phyloP scores from a whole-genome alignment of 2,888 invertebrate species.

The Tipula vernalis region DNA sequence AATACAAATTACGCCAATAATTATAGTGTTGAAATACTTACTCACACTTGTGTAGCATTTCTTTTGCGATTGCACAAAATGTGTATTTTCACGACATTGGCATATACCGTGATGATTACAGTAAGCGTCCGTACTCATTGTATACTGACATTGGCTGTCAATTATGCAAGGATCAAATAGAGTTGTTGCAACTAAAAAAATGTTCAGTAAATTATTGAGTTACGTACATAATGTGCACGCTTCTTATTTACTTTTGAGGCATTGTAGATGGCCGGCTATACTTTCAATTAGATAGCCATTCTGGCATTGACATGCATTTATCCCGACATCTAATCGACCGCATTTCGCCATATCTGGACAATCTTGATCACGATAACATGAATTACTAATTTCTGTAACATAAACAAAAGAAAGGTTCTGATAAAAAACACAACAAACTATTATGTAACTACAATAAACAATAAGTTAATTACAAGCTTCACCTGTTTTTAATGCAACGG shows the following conservation, averaged over 20 bases:
- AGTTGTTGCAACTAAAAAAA: slow-evolving; percentile 23
- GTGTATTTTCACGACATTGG: slow-evolving; percentile 28
- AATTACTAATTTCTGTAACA: neutral
- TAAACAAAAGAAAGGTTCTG: neutral
- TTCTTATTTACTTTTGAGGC: neutral
- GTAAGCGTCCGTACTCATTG: slow-evolving; percentile 26
- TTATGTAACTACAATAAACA: neutral
- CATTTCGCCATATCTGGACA: neutral
- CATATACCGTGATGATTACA: slow-evolving; percentile 25
- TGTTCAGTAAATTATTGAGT: neutral
- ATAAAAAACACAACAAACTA: neutral
- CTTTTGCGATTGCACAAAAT: slow-evolving; percentile 25
- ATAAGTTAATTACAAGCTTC: neutral
- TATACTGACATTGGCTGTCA: slow-evolving; percentile 32
- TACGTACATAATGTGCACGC: neutral
- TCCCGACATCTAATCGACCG: neutral
- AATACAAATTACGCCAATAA: neutral
- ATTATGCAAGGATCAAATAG: slow-evolving; percentile 29
- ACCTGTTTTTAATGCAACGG: neutral
- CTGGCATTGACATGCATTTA: neutral
- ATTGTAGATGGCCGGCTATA: neutral
- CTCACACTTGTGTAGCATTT: slow-evolving; percentile 32
- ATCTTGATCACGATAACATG: neutral
- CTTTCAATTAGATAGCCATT: neutral
- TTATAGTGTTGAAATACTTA: too few relatives aligned